These are phyloP conservation scores for Scaptomyza flava DNA, from an alignment of 2,888 invertebrate genomes.

Conservation along the genomic window DNA sequence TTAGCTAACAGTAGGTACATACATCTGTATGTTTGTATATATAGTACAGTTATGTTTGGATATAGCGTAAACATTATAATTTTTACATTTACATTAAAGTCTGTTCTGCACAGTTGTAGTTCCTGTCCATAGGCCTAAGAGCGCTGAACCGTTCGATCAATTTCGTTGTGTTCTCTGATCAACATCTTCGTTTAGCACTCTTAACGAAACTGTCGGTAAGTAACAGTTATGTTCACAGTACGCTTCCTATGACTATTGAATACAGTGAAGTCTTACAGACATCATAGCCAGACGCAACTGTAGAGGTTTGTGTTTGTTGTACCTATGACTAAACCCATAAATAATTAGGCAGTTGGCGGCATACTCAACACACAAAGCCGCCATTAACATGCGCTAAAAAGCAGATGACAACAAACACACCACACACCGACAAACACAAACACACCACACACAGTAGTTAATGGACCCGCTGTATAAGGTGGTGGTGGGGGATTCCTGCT, in stretches of 20 bases:
- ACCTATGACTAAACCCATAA: slow-evolving; percentile 51
- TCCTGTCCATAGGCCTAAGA: no score
- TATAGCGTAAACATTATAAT: neutral
- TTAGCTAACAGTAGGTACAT: neutral
- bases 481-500: slow-evolving; percentile 3
- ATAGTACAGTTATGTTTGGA: neutral
- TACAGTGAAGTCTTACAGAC: neutral
- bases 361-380: slow-evolving; percentile 43
- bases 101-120: no score
- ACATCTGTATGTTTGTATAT: neutral
- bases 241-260: neutral
- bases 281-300: neutral
- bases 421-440: neutral
- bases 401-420: slow-evolving; percentile 8
- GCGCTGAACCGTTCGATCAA: neutral
- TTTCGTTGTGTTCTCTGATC: neutral
- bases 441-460: slow-evolving; percentile 50
- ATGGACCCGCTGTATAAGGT: slow-evolving; percentile 46
- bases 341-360: slow-evolving; percentile 66
- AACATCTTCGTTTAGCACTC: no score
- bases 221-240: neutral
- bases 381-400: slow-evolving; percentile 69
- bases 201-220: neutral
- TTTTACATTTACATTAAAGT: no score
- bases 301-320: neutral